Evolutionary conservation across 2,888 invertebrate genomes (phyloP).

Genomic region (Drosophila planitibia): DNA sequence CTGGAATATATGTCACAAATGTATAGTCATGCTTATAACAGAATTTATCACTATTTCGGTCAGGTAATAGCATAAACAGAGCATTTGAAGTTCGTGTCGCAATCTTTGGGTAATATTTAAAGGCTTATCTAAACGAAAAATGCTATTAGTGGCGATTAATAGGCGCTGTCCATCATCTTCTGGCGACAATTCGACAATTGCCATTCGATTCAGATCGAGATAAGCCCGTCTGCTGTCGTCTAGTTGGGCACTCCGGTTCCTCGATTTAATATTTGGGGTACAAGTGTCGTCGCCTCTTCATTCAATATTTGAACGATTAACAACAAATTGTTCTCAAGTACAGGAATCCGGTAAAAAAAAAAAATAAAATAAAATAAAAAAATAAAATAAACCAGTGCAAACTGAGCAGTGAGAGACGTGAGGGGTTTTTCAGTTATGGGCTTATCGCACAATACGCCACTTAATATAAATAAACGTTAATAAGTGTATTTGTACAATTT

Average conservation of each 20-base stretch:
- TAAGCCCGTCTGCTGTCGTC: conserved; percentile 45
- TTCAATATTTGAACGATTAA: conserved; percentile 70
- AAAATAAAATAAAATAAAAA: conserved; percentile 1
- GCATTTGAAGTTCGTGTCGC: conserved; percentile 27
- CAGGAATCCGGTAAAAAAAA: conserved; percentile 11
- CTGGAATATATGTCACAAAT: neutral
- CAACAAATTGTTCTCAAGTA: conserved; percentile 53
- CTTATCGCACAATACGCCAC: conserved; percentile 72
- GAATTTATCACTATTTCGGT: neutral
- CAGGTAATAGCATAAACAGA: conserved; percentile 18
- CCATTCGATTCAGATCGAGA: conserved; percentile 64
- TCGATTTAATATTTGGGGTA: conserved; percentile 1
- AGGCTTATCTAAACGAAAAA: conserved; percentile 69
- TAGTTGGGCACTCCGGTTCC: conserved; percentile 10
- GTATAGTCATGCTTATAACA: neutral
- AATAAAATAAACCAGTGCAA: no score
- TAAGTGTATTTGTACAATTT: conserved; percentile 79
- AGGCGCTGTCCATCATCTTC: conserved; percentile 80
- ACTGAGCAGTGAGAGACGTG: neutral
- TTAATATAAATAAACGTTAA: conserved; percentile 80
- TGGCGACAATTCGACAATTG: conserved; percentile 71
- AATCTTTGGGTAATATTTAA: conserved; percentile 20
- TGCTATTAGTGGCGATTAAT: conserved; percentile 82
- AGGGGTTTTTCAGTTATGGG: neutral
- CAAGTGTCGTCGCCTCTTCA: conserved; percentile 37